These are phyloP conservation scores for Semibalanus balanoides DNA, from an alignment of 1,140 invertebrate genomes.

Conservation along the genomic window DNA sequence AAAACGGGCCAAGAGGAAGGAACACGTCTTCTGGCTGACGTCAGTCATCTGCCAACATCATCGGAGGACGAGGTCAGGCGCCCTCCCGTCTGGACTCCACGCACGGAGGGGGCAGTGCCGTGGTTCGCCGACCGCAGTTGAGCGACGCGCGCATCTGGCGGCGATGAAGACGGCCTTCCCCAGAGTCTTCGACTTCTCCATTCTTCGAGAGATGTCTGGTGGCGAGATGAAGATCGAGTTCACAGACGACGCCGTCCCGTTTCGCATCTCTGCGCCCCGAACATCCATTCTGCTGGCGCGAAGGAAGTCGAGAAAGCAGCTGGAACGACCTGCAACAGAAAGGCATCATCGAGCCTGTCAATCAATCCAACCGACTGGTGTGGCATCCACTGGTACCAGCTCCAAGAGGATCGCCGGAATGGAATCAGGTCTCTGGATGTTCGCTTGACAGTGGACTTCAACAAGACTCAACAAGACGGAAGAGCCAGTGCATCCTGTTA, in stretches of 20 bases:
- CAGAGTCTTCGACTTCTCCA: too few species aligned
- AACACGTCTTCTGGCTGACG: too few species aligned
- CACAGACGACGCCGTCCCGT: neutral
- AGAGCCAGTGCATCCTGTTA: slow-evolving; percentile 21
- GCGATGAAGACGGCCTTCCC: too few species aligned
- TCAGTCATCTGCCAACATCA: too few species aligned
- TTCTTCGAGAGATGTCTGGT: too few species aligned
- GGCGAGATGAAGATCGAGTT: neutral
- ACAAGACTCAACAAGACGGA: slow-evolving; percentile 23
- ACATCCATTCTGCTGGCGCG: neutral
- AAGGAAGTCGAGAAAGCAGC: neutral
- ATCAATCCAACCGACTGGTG: neutral
- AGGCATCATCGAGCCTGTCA: neutral
- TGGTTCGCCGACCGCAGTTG: too few species aligned
- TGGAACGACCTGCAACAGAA: neutral
- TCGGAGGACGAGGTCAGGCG: too few species aligned
- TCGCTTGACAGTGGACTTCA: slow-evolving; percentile 30
- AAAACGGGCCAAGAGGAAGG: too few species aligned
- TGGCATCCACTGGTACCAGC: slow-evolving; percentile 15
- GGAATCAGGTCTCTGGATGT: slow-evolving; percentile 18
- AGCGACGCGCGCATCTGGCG: too few species aligned
- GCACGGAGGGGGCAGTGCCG: too few species aligned
- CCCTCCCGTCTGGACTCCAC: too few species aligned
- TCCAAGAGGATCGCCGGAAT: slow-evolving; percentile 24
- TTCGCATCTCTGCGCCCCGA: neutral